These are phyloP conservation scores for Limanda limanda DNA, from an alignment of 2,113 vertebrate genomes.

Conservation along the genomic window DNA sequence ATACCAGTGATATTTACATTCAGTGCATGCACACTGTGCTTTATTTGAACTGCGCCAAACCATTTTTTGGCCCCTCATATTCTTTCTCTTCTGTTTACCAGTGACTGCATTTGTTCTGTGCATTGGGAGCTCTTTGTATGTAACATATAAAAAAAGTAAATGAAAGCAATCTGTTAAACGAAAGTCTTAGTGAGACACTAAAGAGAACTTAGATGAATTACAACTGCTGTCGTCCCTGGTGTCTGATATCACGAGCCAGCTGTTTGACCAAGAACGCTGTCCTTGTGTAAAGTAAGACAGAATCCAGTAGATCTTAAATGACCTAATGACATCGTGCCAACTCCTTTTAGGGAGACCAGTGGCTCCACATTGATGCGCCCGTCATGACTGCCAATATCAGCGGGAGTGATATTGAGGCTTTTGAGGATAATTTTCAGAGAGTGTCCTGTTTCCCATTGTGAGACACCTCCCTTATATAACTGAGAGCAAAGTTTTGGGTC, in stretches of 20 bases:
- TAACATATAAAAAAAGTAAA: neutral
- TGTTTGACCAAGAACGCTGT: neutral
- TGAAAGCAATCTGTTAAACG: no score
- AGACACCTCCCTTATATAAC: slow-evolving; percentile 4
- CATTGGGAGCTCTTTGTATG: neutral
- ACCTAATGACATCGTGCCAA: neutral
- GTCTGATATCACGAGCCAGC: neutral
- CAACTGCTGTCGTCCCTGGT: neutral
- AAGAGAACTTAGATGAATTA: no score
- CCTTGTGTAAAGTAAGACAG: no score
- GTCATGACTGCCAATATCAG: neutral
- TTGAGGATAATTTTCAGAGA: slow-evolving; percentile 4
- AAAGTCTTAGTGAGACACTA: no score
- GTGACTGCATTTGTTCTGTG: neutral
- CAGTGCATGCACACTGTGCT: neutral
- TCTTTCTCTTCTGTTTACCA: no score
- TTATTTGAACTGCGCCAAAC: neutral
- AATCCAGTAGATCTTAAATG: no score
- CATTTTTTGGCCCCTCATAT: neutral
- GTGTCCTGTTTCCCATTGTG: neutral
- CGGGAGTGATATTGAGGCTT: neutral
- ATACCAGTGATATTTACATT: neutral
- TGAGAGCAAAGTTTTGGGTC: neutral
- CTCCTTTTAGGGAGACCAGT: no score
- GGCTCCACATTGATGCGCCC: no score